These are phyloP conservation scores for Anoncus sp. DNA, from an alignment of 2,888 invertebrate species.

Conservation along the genomic window DNA sequence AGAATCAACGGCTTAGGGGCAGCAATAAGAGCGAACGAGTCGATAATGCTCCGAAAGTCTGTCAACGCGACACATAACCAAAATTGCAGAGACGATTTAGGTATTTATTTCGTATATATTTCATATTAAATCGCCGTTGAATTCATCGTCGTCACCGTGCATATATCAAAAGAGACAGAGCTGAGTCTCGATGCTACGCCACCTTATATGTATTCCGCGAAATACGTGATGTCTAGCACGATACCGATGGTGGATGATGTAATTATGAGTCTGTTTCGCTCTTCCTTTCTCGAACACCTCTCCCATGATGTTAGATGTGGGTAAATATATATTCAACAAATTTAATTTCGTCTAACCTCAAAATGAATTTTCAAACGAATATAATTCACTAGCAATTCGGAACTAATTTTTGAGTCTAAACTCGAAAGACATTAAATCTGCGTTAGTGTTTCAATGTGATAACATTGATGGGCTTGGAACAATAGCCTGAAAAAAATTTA, in stretches of 20 bases:
- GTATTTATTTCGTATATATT: conserved; percentile 30
- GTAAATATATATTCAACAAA: background rate
- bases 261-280: conserved; percentile 1
- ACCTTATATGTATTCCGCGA: no score
- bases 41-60: conserved; percentile 54
- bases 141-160: background rate
- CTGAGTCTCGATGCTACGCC: background rate
- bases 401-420: no score
- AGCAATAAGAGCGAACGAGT: conserved; percentile 5
- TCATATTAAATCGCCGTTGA: conserved; percentile 8
- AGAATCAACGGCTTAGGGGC: conserved; percentile 12
- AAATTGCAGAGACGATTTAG: conserved; percentile 69
- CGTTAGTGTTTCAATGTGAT: no score
- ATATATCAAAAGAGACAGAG: background rate
- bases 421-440: no score
- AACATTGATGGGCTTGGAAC: no score
- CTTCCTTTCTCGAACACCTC: conserved; percentile 24
- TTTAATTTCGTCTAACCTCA: no score
- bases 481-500: no score
- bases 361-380: no score
- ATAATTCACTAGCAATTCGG: no score
- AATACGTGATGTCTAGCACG: conserved; percentile 15
- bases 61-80: conserved; percentile 63
- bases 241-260: conserved; percentile 13
- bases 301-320: background rate